These are phyloP conservation scores for Sceloporus undulatus DNA, from an alignment of 2,113 vertebrate species.

Conservation along the genomic window DNA sequence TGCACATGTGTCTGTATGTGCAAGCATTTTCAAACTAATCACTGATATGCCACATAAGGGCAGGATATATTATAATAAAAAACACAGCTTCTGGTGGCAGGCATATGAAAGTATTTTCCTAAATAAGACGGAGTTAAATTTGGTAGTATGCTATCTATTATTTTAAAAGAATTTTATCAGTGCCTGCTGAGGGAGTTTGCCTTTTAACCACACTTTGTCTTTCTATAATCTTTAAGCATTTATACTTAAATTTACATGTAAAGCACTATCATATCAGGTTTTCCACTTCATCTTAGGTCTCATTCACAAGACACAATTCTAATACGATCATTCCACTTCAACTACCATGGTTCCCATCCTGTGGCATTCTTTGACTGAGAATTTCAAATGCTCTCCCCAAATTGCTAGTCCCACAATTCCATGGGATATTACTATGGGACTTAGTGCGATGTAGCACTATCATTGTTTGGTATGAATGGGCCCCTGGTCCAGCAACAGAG, in stretches of 20 bases:
- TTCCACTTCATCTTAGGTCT: too few species aligned
- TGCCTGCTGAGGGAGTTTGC: accelerated
- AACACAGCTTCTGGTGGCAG: not conserved
- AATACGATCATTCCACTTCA: not conserved
- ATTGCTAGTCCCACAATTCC: too few species aligned
- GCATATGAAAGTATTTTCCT: not conserved
- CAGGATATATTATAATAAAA: conserved; percentile 10
- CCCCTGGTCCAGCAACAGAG: not conserved
- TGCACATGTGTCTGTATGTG: conserved; percentile 9
- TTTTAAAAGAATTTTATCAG: not conserved
- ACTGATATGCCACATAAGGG: conserved; percentile 1
- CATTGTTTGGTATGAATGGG: not conserved
- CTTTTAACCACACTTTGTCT: too few species aligned
- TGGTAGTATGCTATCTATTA: not conserved
- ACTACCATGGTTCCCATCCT: not conserved
- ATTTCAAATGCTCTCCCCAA: too few species aligned
- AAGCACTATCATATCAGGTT: too few species aligned
- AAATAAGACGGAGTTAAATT: not conserved
- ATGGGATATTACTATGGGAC: not conserved
- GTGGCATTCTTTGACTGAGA: too few species aligned
- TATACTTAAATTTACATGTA: too few species aligned
- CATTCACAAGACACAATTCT: too few species aligned
- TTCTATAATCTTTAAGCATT: too few species aligned
- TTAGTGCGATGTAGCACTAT: too few species aligned
- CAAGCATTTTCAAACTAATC: conserved; percentile 18